Evolutionary conservation across 1,140 invertebrate species (phyloP), one percentile per base, ranked within the genome.

Genomic region (Bombus waltoni): DNA sequence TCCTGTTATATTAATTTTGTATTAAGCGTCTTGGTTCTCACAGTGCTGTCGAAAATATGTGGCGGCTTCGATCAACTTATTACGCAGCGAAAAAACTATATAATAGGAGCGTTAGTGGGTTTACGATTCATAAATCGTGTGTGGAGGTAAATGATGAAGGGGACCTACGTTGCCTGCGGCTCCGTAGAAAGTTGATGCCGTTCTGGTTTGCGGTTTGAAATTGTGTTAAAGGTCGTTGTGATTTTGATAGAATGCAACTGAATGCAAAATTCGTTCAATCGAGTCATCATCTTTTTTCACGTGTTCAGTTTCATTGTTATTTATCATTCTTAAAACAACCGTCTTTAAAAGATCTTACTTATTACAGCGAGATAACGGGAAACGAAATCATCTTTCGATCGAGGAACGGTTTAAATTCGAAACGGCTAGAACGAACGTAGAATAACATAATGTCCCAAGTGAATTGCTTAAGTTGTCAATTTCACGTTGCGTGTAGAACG

Each of bases 171-270:
- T 70, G 86, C 86, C 83, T 59, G 35, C 10, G 73, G 83, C 86
- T 3, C 4, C 6, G 57, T 87, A 87, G 86, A 87, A 85, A 87
- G 86, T 81, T 32, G 62, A 76, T 53, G 62, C 47, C 22, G 38
- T 25, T 59, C 65, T 44, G 28, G 75, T 82, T 82, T 83, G 38
- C 68, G 73, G 44, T 76, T 81, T 72, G 86, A 75, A 79, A 85
- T 81, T 38, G 8, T 75, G 59, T 75, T 81, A 85, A 81, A 87
- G 83, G 86, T 85, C 74, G 72, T n/a, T 40, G 40, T 0, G 53
- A 57, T 76, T 78, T 87, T 53, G 40, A 70, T 35, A 38, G 72
- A 38, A 77, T 13, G 40, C 65, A 11, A 57, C 22, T 40, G 25
- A 59, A 42, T 71, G 35, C 35, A 71, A 59, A 84, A 71, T 53